A percentile compares a stretch with the other conserved stretches of the same genome.
phyloP scores from a whole-genome alignment of 2,797 vertebrate genomes.

The Tinamus major region DNA sequence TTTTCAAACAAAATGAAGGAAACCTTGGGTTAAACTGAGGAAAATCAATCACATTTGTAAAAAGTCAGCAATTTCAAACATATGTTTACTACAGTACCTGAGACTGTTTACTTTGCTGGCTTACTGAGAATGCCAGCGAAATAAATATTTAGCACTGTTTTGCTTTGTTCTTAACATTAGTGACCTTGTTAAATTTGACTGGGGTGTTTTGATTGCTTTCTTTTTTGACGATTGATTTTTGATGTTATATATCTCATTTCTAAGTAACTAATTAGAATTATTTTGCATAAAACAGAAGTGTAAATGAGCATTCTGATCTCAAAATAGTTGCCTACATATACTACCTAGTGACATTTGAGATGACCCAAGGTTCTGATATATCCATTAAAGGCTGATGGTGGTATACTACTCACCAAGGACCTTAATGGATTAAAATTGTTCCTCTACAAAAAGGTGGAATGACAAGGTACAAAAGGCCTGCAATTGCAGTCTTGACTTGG shows the following conservation, averaged over 20 bases:
- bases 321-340: not conserved
- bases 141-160: not conserved
- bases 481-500: not conserved
- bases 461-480: not conserved
- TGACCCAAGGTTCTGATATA: not conserved
- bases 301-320: not conserved
- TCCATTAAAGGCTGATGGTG: accelerated
- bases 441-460: not conserved
- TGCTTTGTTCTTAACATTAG: accelerated
- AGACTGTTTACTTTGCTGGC: not conserved
- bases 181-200: not conserved
- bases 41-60: not conserved
- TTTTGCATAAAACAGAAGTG: not conserved
- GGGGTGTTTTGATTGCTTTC: not conserved
- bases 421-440: not conserved
- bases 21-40: not conserved
- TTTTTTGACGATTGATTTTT: not conserved
- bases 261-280: not conserved
- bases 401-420: not conserved
- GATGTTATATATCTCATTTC: not conserved
- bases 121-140: not conserved
- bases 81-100: not conserved
- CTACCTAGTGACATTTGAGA: not conserved
- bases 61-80: not conserved
- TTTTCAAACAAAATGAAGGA: not conserved